Evolutionary conservation across 1,140 invertebrate species (phyloP), one percentile per base, ranked within the genome.

Genomic region (Camponotus pennsylvanicus): DNA sequence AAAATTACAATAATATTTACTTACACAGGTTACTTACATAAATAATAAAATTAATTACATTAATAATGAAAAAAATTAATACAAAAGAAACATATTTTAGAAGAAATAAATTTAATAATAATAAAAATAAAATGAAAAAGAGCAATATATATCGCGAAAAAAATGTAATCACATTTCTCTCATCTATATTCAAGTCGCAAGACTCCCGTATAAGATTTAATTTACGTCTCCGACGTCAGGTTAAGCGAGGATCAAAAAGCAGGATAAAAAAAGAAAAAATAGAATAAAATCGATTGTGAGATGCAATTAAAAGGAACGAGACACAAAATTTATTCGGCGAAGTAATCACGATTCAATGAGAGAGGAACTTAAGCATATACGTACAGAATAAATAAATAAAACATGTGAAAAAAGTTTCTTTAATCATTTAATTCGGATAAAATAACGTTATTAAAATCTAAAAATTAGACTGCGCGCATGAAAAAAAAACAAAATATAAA

Each of bases 291-390:
- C 78, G 37, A 80, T 80, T 37, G 78, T 21, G 37, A 34, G 3
- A 70, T 4, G 37, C 66, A 80, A 80, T 80, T 70, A 80, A 80
- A 55, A 70, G 21, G 15, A n/a, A 70, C 52, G 15, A 70, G 21
- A 70, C 18, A 70, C 70, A 32, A 80, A 70, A 67, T 70, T 42
- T 9, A 2, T 66, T 37, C 3, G 13, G 3, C 9, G 18, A n/a
- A 64, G 13, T 40, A 66, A 69, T 73, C 40, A 7, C 32, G 55
- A 69, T 21, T 8, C 7, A 5, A 37, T 42, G 8, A 70, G 34
- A 0, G 67, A 13, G 13, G n/a, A 11, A 34, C 7, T 73, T 45
- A 18, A 82, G 70, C 2, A 37, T 34, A 7, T 27, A 45, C 32
- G 21, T 4, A 0, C 59, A 70, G 40, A 67, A 1, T 18, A 2